These are phyloP conservation scores for Luehdorfia chinensis DNA, from an alignment of 1,140 invertebrate species.

Conservation along the genomic window DNA sequence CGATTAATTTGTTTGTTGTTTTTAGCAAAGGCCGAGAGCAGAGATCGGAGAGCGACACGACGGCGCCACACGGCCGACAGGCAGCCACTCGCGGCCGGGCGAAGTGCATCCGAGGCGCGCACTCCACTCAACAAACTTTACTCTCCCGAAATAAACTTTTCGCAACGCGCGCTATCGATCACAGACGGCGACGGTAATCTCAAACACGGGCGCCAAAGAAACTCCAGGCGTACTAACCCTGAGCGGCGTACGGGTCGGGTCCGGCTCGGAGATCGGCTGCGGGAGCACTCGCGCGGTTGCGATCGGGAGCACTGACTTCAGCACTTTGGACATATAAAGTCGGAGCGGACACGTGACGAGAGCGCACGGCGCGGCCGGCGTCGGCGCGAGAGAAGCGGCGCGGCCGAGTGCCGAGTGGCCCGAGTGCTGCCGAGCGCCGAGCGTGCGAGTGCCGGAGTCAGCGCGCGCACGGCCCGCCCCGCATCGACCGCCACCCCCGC, in stretches of 20 bases:
- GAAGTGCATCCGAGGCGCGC: constrained; percentile 69
- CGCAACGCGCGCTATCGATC: constrained; percentile 54
- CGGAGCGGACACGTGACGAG: constrained; percentile 59
- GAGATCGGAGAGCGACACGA: constrained; percentile 61
- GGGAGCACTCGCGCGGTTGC: constrained; percentile 67
- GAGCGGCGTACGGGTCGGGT: constrained; percentile 66
- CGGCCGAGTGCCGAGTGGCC: constrained; percentile 49
- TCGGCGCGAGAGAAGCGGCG: constrained; percentile 60
- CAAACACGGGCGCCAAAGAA: constrained; percentile 34
- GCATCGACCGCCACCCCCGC: constrained; percentile 48
- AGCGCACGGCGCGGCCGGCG: constrained; percentile 66
- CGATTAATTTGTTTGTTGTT: constrained; percentile 75
- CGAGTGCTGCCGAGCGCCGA: constrained; percentile 42
- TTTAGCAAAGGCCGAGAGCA: constrained; percentile 64
- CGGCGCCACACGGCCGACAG: constrained; percentile 67
- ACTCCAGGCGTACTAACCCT: constrained; percentile 60
- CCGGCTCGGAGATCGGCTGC: constrained; percentile 63
- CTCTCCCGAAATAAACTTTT: constrained; percentile 71
- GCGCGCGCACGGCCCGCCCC: constrained; percentile 63
- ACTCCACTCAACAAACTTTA: constrained; percentile 69
- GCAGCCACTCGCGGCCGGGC: constrained; percentile 65
- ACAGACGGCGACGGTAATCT: constrained; percentile 36
- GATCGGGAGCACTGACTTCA: constrained; percentile 73
- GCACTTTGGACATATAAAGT: constrained; percentile 75
- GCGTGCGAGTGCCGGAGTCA: constrained; percentile 57